Conservation (phyloP, 2,797 vertebrate genomes). For the Cyprinodon diabolis region DNA sequence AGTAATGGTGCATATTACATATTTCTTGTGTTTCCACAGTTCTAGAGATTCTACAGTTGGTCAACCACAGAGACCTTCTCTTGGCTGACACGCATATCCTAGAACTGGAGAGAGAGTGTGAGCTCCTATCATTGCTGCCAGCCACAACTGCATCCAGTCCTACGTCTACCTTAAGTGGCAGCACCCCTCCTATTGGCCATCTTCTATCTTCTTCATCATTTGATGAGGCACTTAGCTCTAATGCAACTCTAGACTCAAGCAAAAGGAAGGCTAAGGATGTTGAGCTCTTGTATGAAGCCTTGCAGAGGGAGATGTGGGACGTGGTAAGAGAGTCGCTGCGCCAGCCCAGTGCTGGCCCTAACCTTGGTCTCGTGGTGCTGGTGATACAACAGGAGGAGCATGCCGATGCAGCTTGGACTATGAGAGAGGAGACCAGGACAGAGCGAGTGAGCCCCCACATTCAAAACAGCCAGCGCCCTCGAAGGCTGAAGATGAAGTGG, state of each 20-base stretch:
- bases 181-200: constrained; percentile 29
- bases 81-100: constrained; percentile 90
- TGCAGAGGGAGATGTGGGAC: constrained; percentile 91
- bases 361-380: constrained; percentile 86
- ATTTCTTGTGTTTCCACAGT: constrained; percentile 70
- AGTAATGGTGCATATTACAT: constrained; percentile 6
- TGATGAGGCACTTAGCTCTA: constrained; percentile 73
- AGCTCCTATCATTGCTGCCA: constrained; percentile 74
- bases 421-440: constrained; percentile 68
- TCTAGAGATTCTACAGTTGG: constrained; percentile 89
- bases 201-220: constrained; percentile 40
- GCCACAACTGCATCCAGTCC: constrained; percentile 38
- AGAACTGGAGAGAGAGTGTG: constrained; percentile 89
- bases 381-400: constrained; percentile 92
- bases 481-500: constrained; percentile 82
- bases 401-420: constrained; percentile 78
- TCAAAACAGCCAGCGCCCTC: constrained; percentile 76
- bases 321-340: constrained; percentile 88
- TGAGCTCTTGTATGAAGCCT: constrained; percentile 89
- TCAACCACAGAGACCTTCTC: constrained; percentile 89
- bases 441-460: constrained; percentile 35
- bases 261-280: constrained; percentile 89
- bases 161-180: constrained; percentile 40
- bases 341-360: constrained; percentile 77
- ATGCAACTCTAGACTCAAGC: constrained; percentile 76